Conservation (phyloP, 2,113 vertebrate genomes). For the Philantomba maxwellii region DNA sequence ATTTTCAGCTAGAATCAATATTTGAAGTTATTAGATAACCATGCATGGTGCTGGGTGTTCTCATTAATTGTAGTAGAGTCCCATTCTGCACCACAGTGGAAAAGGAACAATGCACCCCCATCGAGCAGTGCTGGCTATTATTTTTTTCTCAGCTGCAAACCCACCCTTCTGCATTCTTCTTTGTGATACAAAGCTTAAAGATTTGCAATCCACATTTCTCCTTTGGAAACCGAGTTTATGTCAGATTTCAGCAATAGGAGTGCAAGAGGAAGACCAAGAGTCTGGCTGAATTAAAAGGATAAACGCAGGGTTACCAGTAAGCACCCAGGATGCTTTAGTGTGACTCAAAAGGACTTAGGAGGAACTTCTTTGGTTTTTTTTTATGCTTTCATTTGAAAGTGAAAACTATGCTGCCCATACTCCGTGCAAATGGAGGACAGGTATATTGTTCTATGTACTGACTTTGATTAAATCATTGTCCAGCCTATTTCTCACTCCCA, state of each 20-base stretch:
- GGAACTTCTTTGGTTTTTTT: not conserved
- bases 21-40: not conserved
- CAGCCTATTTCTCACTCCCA: not conserved
- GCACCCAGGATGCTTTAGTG: not conserved
- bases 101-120: not conserved
- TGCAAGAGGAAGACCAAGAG: not conserved
- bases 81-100: not conserved
- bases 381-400: not conserved
- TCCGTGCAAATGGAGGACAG: not conserved
- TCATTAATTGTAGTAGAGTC: not conserved
- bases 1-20: not conserved
- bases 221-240: not conserved
- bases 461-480: not conserved
- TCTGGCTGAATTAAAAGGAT: not conserved
- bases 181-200: not conserved
- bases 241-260: not conserved
- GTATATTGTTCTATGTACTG: not conserved
- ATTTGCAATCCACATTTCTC: not conserved
- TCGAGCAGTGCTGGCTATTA: not conserved
- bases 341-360: not conserved
- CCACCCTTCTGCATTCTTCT: not conserved
- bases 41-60: not conserved
- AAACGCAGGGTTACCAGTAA: too few relatives aligned
- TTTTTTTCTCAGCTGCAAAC: not conserved
- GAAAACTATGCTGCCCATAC: not conserved